Percentiles rank a stretch among this genome's conserved stretches.
These are phyloP conservation scores for Apodemia duryi DNA, from an alignment of 2,888 invertebrate genomes.

Conservation along the genomic window DNA sequence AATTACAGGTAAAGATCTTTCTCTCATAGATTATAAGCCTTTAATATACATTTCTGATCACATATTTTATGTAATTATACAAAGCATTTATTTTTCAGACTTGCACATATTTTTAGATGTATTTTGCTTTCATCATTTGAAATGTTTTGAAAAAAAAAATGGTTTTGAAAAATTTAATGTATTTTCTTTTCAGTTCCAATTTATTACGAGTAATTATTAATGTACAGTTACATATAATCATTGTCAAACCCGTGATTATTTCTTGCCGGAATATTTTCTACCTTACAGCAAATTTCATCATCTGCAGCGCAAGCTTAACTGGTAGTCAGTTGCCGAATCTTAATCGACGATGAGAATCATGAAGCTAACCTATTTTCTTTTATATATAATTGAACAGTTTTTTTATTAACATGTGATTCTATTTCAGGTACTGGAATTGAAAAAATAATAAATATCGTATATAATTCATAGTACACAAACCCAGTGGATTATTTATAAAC, in stretches of 20 bases:
- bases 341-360: neutral
- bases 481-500: constrained; percentile 42
- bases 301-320: neutral
- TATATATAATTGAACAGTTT: neutral
- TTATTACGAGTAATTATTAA: neutral
- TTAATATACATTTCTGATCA: too few relatives aligned
- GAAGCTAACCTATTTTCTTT: neutral
- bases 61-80: too few relatives aligned
- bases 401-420: neutral
- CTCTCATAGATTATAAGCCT: too few relatives aligned
- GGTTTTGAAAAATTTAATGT: neutral
- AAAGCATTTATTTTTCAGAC: too few relatives aligned
- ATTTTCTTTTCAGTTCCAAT: neutral
- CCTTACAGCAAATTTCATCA: neutral
- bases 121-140: too few relatives aligned
- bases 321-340: neutral
- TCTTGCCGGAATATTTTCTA: too few relatives aligned
- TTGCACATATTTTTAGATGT: too few relatives aligned
- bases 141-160: too few relatives aligned
- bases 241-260: neutral
- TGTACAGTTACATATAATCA: neutral
- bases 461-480: constrained; percentile 34
- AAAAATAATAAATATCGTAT: neutral
- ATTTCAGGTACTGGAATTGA: neutral
- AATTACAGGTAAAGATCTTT: too few relatives aligned